These are phyloP conservation scores for Meganola albula DNA, from an alignment of 2,888 invertebrate species.

Conservation along the genomic window DNA sequence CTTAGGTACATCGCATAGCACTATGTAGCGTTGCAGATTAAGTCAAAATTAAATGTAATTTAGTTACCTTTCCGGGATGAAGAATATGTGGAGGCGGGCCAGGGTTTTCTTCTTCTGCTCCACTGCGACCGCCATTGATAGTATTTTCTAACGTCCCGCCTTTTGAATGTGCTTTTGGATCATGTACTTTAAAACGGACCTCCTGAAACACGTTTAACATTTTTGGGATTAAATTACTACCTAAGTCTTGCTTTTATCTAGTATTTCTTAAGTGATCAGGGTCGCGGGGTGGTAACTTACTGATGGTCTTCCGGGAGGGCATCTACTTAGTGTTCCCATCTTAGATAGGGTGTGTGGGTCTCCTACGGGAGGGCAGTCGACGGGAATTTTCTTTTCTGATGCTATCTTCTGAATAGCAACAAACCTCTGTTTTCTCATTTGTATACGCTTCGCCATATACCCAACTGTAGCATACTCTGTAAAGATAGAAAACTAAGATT, in stretches of 20 bases:
- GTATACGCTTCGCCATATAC: constrained; percentile 98
- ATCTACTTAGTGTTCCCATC: constrained; percentile 85
- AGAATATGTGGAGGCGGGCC: constrained; percentile 85
- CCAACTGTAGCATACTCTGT: constrained; percentile 98
- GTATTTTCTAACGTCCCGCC: constrained; percentile 94
- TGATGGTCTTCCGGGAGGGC: constrained; percentile 72
- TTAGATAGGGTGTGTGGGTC: constrained; percentile 84
- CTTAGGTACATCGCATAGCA: constrained; percentile 9
- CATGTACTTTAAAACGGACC: constrained; percentile 96
- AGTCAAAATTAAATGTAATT: background rate
- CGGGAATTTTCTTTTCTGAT: constrained; percentile 91
- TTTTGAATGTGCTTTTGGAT: constrained; percentile 95
- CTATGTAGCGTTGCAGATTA: constrained; percentile 8
- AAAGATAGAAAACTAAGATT: constrained; percentile 57
- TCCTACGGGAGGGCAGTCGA: constrained; percentile 85
- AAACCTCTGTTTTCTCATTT: constrained; percentile 96
- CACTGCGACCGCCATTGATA: constrained; percentile 87
- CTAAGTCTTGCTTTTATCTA: too few species aligned
- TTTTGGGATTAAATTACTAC: too few species aligned
- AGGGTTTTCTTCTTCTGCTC: constrained; percentile 80
- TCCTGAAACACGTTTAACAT: constrained; percentile 79
- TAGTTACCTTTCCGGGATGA: constrained; percentile 87
- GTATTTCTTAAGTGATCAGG: too few species aligned
- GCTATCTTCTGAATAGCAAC: constrained; percentile 94
- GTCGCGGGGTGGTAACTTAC: constrained; percentile 44